Base-by-base conservation (phyloP, 2,888 invertebrate species). In the Drosophila anomalipes region DNA sequence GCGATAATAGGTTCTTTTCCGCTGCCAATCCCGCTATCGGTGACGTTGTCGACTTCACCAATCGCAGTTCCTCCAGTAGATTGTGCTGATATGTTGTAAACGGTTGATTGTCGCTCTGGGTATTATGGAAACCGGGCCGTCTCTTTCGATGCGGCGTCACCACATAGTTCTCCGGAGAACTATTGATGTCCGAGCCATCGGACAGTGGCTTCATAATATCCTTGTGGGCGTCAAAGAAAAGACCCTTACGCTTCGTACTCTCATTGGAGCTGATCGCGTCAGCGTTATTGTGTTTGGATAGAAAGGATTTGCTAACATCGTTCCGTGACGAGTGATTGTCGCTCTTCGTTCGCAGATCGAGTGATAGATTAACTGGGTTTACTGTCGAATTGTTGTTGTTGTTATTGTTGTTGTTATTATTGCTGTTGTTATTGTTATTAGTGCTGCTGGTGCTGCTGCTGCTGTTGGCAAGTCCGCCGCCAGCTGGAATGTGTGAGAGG, bases 131-230 rank as follows among this genome's bases (percentile, higher is more conserved):
- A 60, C 97, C 97, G 1, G 97, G 97, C 92, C 97, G 94, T 92
- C 97, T 94, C 94, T 97, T 97, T 85, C 97, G 94, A 94, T 97
- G 97, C 16, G 97, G 97, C 39, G 97, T 97, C 30, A 97, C 97
- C 51, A 97, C 97, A 91, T 97, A 97, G 89, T 96, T 96, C 92
- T 97, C 97, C 0, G 97, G 96, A 68, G 96, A 96, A 90, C 96
- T 96, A 59, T 96, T 96, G 56, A 96, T 94, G 63, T 96, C 93
- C 82, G 96, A 96, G 86, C 95, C 95, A 79, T 96, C 96, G 22
- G 96, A 95, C 44, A 96, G 95, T 7, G 92, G 90, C 71, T 93
- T 93, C 63, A 93, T 84, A 39, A 92, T 86, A 93, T 97, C 95
- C 80, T 96, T 94, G 90, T 97, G 96, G 35, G 96, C 73, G 39